Evolutionary conservation across 2,888 invertebrate genomes (phyloP).

Genomic region (Cataglyphis rosenhaueri): DNA sequence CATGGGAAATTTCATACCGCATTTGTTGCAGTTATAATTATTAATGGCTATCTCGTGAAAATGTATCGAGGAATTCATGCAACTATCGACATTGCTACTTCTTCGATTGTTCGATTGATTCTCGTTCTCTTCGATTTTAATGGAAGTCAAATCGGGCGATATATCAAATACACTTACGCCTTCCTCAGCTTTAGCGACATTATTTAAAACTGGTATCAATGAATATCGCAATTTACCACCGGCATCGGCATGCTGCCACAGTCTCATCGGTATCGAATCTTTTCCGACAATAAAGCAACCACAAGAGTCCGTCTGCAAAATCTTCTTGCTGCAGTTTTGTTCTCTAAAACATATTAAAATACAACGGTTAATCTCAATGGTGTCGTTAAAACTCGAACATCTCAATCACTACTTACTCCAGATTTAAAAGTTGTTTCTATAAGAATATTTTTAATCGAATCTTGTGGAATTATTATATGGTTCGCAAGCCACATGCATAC

Average conservation of each 20-base stretch:
- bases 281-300: slow-evolving; percentile 63
- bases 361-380: slow-evolving; percentile 40
- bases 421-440: slow-evolving; percentile 64
- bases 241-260: slow-evolving; percentile 63
- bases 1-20: slow-evolving; percentile 77
- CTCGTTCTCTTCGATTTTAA: slow-evolving; percentile 56
- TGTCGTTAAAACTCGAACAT: slow-evolving; percentile 25
- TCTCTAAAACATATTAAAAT: slow-evolving; percentile 42
- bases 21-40: slow-evolving; percentile 74
- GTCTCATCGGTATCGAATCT: slow-evolving; percentile 65
- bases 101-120: slow-evolving; percentile 12
- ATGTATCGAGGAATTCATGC: slow-evolving; percentile 7
- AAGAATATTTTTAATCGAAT: slow-evolving; percentile 51
- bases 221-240: slow-evolving; percentile 61
- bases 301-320: slow-evolving; percentile 57
- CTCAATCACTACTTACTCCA: slow-evolving; percentile 72
- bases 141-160: slow-evolving; percentile 1
- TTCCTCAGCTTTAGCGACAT: slow-evolving; percentile 17
- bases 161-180: not conserved
- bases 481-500: not conserved
- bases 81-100: not conserved
- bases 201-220: slow-evolving; percentile 36
- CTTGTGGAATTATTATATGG: not conserved
- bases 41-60: slow-evolving; percentile 52
- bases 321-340: slow-evolving; percentile 41